Base-by-base conservation (phyloP, 2,888 invertebrate genomes). In the Callimorpha dominula region DNA sequence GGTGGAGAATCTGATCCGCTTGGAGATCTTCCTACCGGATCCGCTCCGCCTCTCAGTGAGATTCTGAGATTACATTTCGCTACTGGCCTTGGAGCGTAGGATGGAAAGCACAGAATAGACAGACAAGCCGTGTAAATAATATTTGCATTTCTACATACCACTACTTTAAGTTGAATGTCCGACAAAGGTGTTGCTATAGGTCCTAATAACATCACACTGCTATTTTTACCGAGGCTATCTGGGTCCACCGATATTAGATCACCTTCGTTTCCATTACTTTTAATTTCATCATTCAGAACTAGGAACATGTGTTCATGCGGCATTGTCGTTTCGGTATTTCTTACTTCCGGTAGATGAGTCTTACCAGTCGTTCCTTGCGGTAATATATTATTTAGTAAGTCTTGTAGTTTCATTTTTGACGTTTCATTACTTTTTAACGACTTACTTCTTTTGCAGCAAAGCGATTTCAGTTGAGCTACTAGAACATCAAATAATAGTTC, bases 211-310 rank as follows among this genome's bases (percentile, higher is more conserved):
- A 95, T 85, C 50, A 93, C 92, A 78, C 91, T 95, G 75, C 94
- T 93, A 78, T 95, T 95, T 77, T 81, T 87, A 42, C 91, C 90
- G 60, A 95, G 88, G 73, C 92, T 95, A 46, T 95, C 91, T 42
- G 95, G 95, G 82, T 95, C 94, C 14, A 95, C 95, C 7, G 87
- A 85, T 78, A 95, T 90, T 6, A 95, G 82, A 67, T 92, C 93
- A 62, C 74, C 78, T 64, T 92, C 93, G 74, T 88, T 92, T 2
- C 81, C 88, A 75, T 90, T 92, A 71, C 86, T 91, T 78, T 88
- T 91, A 57, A 95, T 89, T 88, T 95, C 95, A 62, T 95, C 95
- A 79, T 95, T 95, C 63, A 95, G 84, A 49, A 95, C 89, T 70
- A 95, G 83, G 86, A 95, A 95, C 88, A 95, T 91, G 68, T 92